Conservation (phyloP, 2,113 vertebrate genomes). For the Antechinus flavipes region DNA sequence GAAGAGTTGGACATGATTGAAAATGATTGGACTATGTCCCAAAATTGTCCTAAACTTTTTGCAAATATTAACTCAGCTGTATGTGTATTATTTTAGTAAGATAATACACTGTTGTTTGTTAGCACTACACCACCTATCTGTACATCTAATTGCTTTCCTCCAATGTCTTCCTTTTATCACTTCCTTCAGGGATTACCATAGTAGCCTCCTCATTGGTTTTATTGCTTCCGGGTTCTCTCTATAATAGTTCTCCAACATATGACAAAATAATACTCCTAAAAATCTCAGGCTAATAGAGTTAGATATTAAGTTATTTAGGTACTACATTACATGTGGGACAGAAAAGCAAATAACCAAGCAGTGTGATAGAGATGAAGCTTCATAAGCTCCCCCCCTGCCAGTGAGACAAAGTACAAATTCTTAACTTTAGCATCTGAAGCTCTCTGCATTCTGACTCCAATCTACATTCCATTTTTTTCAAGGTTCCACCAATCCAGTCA, state of each 20-base stretch:
- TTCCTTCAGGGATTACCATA: no score
- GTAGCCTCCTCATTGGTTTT: no score
- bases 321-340: neutral
- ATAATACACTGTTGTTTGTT: neutral
- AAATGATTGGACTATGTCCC: neutral
- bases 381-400: neutral
- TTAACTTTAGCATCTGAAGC: neutral
- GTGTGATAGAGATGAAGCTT: neutral
- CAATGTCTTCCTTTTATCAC: neutral
- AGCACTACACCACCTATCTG: neutral
- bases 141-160: neutral
- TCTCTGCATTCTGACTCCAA: neutral
- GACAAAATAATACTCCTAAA: neutral
- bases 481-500: neutral
- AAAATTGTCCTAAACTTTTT: neutral
- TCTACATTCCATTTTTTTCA: neutral
- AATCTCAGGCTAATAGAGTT: neutral
- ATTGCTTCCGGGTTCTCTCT: neutral
- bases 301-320: neutral
- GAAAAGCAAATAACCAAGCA: neutral
- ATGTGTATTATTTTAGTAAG: neutral
- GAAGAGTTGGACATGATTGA: no score
- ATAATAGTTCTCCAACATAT: neutral
- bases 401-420: neutral
- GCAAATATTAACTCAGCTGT: neutral